A percentile compares a stretch with the other conserved stretches of the same genome.
phyloP scores from a whole-genome alignment of 2,888 invertebrate genomes.

The Seira sanloemensis region DNA sequence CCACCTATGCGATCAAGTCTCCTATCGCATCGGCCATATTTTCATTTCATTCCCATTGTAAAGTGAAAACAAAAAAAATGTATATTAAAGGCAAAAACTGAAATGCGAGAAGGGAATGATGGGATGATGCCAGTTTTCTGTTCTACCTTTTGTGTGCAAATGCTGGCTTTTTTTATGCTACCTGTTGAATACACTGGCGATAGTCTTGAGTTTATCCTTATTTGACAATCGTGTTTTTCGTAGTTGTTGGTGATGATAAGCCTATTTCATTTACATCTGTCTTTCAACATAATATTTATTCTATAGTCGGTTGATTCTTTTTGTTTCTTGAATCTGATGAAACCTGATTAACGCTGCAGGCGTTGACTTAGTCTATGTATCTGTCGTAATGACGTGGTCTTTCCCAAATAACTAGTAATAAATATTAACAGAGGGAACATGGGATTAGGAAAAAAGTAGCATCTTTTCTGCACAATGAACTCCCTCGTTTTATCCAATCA shows the following conservation, averaged over 20 bases:
- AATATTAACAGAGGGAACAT: not conserved
- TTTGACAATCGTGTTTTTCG: slow-evolving; percentile 58
- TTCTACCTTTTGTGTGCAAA: not conserved
- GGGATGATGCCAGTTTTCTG: slow-evolving; percentile 18
- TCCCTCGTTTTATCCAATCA: slow-evolving; percentile 33
- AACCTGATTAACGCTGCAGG: slow-evolving; percentile 66
- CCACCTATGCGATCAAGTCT: no score
- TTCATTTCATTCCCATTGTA: slow-evolving; percentile 6
- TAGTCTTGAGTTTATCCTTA: slow-evolving; percentile 60
- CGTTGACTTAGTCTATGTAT: slow-evolving; percentile 53
- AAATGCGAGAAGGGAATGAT: not conserved
- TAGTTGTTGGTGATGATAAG: slow-evolving; percentile 43
- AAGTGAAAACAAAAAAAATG: slow-evolving; percentile 13
- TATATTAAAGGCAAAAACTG: not conserved
- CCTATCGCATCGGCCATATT: slow-evolving; percentile 55
- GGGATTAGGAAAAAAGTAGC: slow-evolving; percentile 31
- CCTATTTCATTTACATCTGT: slow-evolving; percentile 62
- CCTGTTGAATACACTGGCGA: slow-evolving; percentile 56
- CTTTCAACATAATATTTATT: slow-evolving; percentile 34
- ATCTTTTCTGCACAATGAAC: slow-evolving; percentile 62
- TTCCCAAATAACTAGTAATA: slow-evolving; percentile 56
- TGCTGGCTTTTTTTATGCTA: slow-evolving; percentile 12
- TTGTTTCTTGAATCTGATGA: slow-evolving; percentile 35
- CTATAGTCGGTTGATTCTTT: slow-evolving; percentile 41
- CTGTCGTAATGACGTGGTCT: slow-evolving; percentile 59